phyloP scores from a whole-genome alignment of 2,797 vertebrate genomes.

The Ara ararauna region DNA sequence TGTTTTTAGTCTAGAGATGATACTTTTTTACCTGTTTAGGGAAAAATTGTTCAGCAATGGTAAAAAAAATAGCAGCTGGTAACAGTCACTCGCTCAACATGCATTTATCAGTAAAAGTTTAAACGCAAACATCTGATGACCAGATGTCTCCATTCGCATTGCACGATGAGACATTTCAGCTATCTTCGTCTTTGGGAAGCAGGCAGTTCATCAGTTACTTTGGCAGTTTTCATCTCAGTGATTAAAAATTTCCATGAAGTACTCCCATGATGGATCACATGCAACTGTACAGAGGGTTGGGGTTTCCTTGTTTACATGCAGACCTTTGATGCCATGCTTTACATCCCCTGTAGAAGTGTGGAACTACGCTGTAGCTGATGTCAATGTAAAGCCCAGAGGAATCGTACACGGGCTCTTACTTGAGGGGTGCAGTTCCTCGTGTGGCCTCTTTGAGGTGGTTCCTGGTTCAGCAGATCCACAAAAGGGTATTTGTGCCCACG shows the following conservation, averaged over 20 bases:
- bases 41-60: neutral
- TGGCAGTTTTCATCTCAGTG: neutral
- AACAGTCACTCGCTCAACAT: neutral
- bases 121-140: neutral
- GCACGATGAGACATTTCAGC: neutral
- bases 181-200: neutral
- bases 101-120: neutral
- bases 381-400: neutral
- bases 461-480: neutral
- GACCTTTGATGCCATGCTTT: neutral
- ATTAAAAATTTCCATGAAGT: neutral
- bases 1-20: neutral
- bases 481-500: neutral
- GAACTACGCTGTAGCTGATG: neutral
- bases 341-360: neutral
- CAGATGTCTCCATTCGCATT: neutral
- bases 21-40: neutral
- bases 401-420: neutral
- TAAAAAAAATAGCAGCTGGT: neutral
- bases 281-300: neutral
- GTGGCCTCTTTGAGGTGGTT: neutral
- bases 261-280: neutral
- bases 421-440: accelerated
- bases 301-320: neutral
- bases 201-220: neutral